These are phyloP conservation scores for Holotrichia oblita DNA, from an alignment of 1,140 invertebrate species.

Conservation along the genomic window DNA sequence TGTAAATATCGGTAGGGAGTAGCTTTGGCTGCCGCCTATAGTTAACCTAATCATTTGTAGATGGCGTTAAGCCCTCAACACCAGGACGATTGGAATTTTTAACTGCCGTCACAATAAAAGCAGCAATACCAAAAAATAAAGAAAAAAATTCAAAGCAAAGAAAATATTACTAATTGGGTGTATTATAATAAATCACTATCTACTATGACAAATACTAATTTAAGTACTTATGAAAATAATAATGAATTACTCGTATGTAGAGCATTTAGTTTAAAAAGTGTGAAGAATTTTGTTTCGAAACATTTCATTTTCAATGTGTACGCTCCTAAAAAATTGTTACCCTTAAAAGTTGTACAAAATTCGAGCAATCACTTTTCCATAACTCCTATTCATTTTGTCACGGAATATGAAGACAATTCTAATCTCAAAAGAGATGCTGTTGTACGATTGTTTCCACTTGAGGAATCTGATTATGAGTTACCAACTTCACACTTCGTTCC, in stretches of 20 bases:
- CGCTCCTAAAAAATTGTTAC: conserved; percentile 2
- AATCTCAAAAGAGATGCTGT: conserved; percentile 11
- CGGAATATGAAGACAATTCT: neutral
- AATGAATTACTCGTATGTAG: neutral
- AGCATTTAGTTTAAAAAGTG: neutral
- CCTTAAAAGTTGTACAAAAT: neutral
- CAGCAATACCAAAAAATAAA: conserved; percentile 39
- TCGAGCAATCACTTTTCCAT: neutral
- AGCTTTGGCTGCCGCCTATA: no score
- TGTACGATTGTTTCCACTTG: conserved; percentile 35
- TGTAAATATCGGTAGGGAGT: conserved; percentile 62
- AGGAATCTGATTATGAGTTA: conserved; percentile 22
- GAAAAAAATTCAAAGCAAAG: neutral
- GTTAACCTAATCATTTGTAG: conserved; percentile 44
- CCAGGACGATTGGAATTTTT: conserved; percentile 56
- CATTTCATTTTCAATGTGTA: conserved; percentile 9
- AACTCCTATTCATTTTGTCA: neutral
- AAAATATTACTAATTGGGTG: conserved; percentile 1
- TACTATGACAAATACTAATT: neutral
- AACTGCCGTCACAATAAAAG: conserved; percentile 57
- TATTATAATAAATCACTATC: neutral
- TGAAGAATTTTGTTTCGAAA: neutral
- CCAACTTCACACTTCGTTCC: conserved; percentile 29
- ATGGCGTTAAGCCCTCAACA: conserved; percentile 53
- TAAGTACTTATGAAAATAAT: neutral